phyloP scores from a whole-genome alignment of 2,113 vertebrate species.

The Myotis brandtii region DNA sequence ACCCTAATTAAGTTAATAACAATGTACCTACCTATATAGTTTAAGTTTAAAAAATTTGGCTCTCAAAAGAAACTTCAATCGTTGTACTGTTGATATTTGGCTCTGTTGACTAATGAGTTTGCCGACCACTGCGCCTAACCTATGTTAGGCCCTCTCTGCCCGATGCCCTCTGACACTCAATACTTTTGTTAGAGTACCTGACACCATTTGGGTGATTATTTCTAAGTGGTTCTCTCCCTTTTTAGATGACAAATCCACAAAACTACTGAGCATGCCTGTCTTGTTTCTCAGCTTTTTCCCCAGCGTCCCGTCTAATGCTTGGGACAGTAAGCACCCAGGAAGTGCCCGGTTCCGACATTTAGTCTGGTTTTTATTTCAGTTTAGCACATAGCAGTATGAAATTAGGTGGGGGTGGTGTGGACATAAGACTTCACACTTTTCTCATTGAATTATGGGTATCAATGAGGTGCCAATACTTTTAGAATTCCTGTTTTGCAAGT shows the following conservation, averaged over 20 bases:
- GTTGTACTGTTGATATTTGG: no score
- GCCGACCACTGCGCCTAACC: no score
- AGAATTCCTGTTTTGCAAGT: not conserved
- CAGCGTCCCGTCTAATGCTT: not conserved
- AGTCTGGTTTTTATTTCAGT: not conserved
- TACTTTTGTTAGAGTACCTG: not conserved
- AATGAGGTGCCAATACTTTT: not conserved
- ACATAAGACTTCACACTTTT: not conserved
- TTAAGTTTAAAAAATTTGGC: no score
- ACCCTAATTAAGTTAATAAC: no score
- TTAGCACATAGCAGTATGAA: not conserved
- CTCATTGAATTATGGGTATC: not conserved
- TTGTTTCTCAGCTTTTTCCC: not conserved
- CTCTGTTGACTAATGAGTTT: no score
- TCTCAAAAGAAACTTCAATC: no score
- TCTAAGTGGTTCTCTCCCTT: not conserved
- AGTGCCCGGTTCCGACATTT: not conserved
- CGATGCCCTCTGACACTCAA: fast-evolving
- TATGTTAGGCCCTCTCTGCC: not conserved
- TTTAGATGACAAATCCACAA: not conserved
- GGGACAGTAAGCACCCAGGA: not conserved
- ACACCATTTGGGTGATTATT: not conserved
- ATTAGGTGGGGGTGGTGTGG: no score
- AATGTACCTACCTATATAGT: no score
- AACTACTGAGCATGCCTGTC: not conserved